phyloP scores from a whole-genome alignment of 2,797 vertebrate genomes.

The Numenius phaeopus region DNA sequence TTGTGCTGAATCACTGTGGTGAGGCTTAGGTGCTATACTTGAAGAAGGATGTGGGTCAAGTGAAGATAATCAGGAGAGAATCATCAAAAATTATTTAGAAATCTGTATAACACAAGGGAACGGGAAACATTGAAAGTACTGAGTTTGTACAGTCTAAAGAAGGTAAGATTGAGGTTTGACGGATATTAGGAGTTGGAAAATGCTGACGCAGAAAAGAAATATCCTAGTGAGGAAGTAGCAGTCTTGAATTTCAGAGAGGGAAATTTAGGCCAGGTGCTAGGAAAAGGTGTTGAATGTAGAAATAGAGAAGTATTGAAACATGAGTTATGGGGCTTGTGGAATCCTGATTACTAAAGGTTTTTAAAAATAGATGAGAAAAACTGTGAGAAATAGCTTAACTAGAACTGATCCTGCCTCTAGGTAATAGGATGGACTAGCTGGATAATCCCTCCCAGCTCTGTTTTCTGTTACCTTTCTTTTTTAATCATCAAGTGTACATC shows the following conservation, averaged over 20 bases:
- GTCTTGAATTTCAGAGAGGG: neutral
- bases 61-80: neutral
- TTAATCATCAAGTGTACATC: neutral
- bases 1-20: neutral
- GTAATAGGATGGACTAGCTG: neutral
- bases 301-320: slow-evolving; percentile 1
- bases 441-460: neutral
- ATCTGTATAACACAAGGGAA: neutral
- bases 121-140: neutral
- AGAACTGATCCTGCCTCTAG: neutral
- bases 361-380: slow-evolving; percentile 29
- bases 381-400: neutral
- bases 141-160: neutral
- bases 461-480: neutral
- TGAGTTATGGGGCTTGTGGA: neutral
- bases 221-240: neutral
- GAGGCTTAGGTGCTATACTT: neutral
- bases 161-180: neutral
- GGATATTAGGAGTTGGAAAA: neutral
- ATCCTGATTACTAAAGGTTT: slow-evolving; percentile 12
- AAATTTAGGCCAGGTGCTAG: neutral
- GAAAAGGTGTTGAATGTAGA: neutral
- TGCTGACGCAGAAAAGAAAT: neutral
- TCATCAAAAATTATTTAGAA: neutral
- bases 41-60: neutral